Conservation (phyloP, 1,140 invertebrate genomes). For the Episyrphus balteatus region DNA sequence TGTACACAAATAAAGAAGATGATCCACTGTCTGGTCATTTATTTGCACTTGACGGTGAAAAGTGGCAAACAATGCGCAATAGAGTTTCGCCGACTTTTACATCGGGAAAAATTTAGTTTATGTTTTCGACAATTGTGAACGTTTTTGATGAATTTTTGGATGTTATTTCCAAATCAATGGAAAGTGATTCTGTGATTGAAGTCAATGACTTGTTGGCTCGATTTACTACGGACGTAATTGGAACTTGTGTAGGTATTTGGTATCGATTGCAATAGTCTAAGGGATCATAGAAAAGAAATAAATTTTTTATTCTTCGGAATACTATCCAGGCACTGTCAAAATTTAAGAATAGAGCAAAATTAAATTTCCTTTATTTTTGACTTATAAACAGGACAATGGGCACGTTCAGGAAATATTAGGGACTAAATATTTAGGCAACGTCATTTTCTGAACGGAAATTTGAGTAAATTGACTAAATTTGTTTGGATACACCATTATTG, state of each 20-base stretch:
- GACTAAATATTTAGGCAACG: too few relatives aligned
- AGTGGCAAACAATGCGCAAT: constrained; percentile 36
- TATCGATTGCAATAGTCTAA: constrained; percentile 42
- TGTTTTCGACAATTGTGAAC: constrained; percentile 36
- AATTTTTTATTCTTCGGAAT: too few relatives aligned
- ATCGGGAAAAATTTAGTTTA: constrained; percentile 42
- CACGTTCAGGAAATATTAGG: too few relatives aligned
- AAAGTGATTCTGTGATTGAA: constrained; percentile 9
- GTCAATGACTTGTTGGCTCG: constrained; percentile 18
- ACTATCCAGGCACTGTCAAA: too few relatives aligned
- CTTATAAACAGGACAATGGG: too few relatives aligned
- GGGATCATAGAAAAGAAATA: too few relatives aligned
- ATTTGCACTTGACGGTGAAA: constrained; percentile 28
- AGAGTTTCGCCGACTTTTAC: constrained; percentile 46
- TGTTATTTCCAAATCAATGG: constrained; percentile 1
- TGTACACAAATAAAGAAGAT: constrained; percentile 14
- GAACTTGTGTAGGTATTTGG: constrained; percentile 51
- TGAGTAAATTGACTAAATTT: too few relatives aligned
- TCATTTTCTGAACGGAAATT: too few relatives aligned
- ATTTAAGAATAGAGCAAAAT: too few relatives aligned
- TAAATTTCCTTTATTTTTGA: too few relatives aligned
- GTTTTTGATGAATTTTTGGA: constrained; percentile 12
- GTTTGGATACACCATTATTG: too few relatives aligned
- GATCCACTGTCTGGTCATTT: constrained; percentile 23
- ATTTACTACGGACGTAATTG: constrained; percentile 39